Conservation (phyloP, 2,113 vertebrate genomes). For the Propithecus coquereli region DNA sequence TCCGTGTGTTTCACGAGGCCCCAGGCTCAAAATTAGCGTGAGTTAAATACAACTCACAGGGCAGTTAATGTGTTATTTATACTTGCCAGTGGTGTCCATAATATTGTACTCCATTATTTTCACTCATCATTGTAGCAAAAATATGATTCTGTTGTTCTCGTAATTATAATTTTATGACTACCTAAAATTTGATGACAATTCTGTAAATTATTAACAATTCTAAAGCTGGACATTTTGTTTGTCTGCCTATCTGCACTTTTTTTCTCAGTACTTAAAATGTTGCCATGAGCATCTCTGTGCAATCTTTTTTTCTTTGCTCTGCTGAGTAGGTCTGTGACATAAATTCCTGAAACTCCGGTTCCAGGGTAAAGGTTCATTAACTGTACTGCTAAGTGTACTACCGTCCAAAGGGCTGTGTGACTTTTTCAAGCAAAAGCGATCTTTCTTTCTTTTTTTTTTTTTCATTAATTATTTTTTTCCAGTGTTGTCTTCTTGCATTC, state of each 20-base stretch:
- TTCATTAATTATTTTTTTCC: neutral
- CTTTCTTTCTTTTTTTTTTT: neutral
- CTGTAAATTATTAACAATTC: neutral
- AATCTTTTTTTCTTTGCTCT: neutral
- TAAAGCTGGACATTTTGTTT: neutral
- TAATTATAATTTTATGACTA: neutral
- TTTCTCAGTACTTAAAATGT: conserved; percentile 6
- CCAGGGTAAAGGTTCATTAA: neutral
- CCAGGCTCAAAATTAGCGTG: no score
- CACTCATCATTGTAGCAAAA: neutral
- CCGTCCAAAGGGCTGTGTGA: neutral
- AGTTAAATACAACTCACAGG: no score
- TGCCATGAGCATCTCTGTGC: neutral
- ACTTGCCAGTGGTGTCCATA: neutral
- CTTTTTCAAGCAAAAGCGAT: neutral
- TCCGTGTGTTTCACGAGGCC: no score
- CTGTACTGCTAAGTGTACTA: neutral
- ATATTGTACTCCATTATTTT: neutral
- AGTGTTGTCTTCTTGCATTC: neutral
- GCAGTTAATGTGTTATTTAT: neutral
- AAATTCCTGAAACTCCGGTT: neutral
- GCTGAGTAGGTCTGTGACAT: neutral
- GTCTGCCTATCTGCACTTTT: neutral
- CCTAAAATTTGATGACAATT: neutral
- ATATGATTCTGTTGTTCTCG: neutral